These are phyloP conservation scores for Oceanodroma leucorhoa DNA, from an alignment of 2,797 vertebrate species.

Conservation along the genomic window DNA sequence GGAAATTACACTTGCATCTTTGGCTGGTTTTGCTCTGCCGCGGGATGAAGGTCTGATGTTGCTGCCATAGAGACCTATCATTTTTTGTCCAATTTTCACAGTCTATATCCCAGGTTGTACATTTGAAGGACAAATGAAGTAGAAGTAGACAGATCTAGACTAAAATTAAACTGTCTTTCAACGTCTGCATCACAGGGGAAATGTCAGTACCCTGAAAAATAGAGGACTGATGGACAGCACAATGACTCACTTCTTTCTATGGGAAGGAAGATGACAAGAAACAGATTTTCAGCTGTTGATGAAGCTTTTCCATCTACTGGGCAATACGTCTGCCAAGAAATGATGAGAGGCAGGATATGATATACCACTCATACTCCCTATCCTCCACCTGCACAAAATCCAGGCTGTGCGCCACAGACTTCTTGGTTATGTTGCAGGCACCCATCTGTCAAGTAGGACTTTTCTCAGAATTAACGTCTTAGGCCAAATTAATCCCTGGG, in stretches of 20 bases:
- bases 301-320: conserved; percentile 69
- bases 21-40: conserved; percentile 9
- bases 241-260: conserved; percentile 58
- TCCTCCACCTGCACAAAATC: conserved; percentile 58
- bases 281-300: conserved; percentile 74
- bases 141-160: conserved; percentile 24
- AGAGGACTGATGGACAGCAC: conserved; percentile 61
- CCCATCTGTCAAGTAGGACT: conserved; percentile 11
- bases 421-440: conserved; percentile 36
- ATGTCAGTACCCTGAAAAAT: conserved; percentile 44
- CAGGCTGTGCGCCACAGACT: background rate
- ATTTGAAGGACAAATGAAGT: conserved; percentile 61
- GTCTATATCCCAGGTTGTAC: background rate
- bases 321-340: conserved; percentile 71
- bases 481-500: conserved; percentile 45
- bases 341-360: conserved; percentile 70
- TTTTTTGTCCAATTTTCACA: conserved; percentile 46
- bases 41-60: conserved; percentile 6
- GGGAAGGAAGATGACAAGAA: conserved; percentile 76
- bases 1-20: conserved; percentile 47
- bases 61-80: background rate
- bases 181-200: conserved; percentile 63
- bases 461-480: conserved; percentile 28
- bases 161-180: conserved; percentile 72
- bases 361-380: conserved; percentile 32